phyloP scores from a whole-genome alignment of 2,888 invertebrate species.

The Latheticus oryzae region DNA sequence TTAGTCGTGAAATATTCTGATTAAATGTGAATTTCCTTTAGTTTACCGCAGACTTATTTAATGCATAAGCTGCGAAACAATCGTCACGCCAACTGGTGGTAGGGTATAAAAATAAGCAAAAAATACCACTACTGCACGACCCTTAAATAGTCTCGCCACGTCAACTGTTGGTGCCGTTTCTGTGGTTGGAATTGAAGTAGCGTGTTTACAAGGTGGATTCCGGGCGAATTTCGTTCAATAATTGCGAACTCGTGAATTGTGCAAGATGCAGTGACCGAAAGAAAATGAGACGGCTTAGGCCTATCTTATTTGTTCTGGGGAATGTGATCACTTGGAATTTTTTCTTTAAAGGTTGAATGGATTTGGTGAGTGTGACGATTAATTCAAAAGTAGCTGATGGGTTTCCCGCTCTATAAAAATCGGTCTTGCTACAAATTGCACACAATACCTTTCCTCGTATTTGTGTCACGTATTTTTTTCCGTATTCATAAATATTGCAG shows the following conservation, averaged over 20 bases:
- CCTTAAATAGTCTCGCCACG: slow-evolving; percentile 29
- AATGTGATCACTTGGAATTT: too few species aligned
- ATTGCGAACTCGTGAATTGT: slow-evolving; percentile 14
- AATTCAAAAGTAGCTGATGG: too few species aligned
- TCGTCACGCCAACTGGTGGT: slow-evolving; percentile 39
- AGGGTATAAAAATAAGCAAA: slow-evolving; percentile 30
- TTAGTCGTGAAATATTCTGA: slow-evolving; percentile 13
- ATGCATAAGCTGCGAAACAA: slow-evolving; percentile 20
- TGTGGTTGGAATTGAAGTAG: slow-evolving; percentile 24
- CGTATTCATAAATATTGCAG: slow-evolving; percentile 53
- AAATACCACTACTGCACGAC: slow-evolving; percentile 18
- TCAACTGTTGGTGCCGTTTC: slow-evolving; percentile 27
- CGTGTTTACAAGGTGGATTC: slow-evolving; percentile 31
- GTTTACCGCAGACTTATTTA: slow-evolving; percentile 12
- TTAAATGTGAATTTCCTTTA: slow-evolving; percentile 16
- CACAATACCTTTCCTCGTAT: slow-evolving; percentile 31
- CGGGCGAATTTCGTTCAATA: slow-evolving; percentile 40
- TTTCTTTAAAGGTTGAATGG: too few species aligned
- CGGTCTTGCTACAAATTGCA: slow-evolving; percentile 30
- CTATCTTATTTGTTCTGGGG: background rate
- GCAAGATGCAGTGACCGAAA: slow-evolving; percentile 17
- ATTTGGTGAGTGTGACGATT: too few species aligned
- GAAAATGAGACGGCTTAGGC: slow-evolving; percentile 3
- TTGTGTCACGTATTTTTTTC: slow-evolving; percentile 38
- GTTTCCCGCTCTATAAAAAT: too few species aligned